Evolutionary conservation across 53 echinoderm and acorn worm species (phyloP).

Genomic region (Paracentrotus lividus): DNA sequence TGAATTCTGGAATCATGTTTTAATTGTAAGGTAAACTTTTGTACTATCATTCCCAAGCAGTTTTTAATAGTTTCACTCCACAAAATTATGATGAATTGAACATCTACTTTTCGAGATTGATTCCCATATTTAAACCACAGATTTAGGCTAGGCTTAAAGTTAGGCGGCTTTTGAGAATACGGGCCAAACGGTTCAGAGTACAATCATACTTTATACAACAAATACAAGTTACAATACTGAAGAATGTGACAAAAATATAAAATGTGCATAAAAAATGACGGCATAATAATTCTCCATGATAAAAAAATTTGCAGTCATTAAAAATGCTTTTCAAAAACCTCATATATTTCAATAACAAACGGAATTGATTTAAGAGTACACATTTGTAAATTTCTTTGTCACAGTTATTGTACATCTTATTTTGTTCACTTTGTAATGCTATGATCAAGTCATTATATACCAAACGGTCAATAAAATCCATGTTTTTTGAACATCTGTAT

Average conservation of each 20-base stretch:
- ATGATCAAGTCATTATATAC: not conserved
- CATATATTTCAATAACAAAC: conserved; percentile 27
- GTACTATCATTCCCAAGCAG: no score
- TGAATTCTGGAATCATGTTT: no score
- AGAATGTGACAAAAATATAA: conserved; percentile 35
- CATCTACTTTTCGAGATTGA: no score
- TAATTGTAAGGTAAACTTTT: no score
- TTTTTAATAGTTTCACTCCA: no score
- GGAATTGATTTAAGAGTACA: conserved; percentile 15
- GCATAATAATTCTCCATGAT: conserved; percentile 13
- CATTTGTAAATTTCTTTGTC: not conserved
- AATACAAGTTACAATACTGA: not conserved
- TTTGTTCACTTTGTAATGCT: not conserved
- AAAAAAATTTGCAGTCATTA: not conserved
- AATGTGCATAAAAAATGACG: conserved; percentile 17
- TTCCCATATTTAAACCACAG: no score
- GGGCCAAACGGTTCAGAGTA: no score
- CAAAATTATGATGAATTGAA: no score
- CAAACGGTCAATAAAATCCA: not conserved
- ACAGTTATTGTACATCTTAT: conserved; percentile 1
- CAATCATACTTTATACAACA: conserved; percentile 25
- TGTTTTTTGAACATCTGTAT: not conserved
- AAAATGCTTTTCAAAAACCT: not conserved
- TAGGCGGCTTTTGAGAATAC: no score
- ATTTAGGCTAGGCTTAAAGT: no score